A percentile compares a stretch with the other conserved stretches of the same genome.
Evolutionary conservation across 2,113 vertebrate genomes (phyloP).

Genomic region (Manacus vitellinus): DNA sequence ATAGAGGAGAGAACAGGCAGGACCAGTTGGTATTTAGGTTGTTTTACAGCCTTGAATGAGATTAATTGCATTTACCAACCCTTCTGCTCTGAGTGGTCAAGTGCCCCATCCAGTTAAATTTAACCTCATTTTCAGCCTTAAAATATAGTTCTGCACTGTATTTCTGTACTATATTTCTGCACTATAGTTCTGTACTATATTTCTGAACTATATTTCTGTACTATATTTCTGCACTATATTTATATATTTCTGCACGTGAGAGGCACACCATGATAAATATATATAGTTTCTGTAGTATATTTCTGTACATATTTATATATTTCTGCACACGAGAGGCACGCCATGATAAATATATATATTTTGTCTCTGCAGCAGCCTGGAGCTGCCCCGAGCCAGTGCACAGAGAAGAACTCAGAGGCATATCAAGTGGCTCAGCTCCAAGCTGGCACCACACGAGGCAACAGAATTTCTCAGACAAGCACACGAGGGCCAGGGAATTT

Average conservation of each 20-base stretch:
- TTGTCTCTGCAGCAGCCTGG: constrained; percentile 2
- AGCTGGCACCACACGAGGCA: constrained; percentile 46
- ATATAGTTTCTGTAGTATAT: neutral
- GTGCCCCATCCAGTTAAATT: neutral
- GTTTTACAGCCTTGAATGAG: neutral
- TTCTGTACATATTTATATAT: neutral
- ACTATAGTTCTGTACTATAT: no score
- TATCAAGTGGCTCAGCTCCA: constrained; percentile 29
- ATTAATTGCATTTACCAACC: neutral
- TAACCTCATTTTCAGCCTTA: neutral
- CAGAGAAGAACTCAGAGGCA: neutral
- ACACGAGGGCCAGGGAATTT: constrained; percentile 65
- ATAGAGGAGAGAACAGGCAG: neutral
- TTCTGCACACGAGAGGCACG: neutral
- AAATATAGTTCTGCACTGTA: neutral
- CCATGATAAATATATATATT: neutral
- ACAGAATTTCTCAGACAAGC: constrained; percentile 64
- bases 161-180: no score
- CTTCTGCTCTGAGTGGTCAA: neutral
- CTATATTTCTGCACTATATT: no score
- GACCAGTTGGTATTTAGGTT: neutral
- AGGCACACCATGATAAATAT: no score
- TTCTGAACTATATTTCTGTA: neutral
- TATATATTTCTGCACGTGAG: no score
- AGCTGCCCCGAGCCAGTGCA: neutral